Base-by-base conservation (phyloP, 2,113 vertebrate genomes). In the Anoura caudifer region DNA sequence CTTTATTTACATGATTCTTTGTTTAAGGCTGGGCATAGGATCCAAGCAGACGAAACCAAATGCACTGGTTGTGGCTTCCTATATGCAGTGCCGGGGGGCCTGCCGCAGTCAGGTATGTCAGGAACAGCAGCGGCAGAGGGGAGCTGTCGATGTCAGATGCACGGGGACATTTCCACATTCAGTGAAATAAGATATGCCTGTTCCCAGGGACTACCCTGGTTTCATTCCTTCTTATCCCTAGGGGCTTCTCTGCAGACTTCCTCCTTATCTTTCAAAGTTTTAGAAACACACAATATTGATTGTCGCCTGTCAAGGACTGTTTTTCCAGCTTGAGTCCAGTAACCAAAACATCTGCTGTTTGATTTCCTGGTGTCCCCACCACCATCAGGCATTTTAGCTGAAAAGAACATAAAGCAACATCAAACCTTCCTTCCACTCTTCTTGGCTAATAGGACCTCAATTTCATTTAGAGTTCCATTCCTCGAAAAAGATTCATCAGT, bases 191-290 rank as follows among this genome's bases (percentile, higher is more conserved):
- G 92, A 67, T 36, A 91, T 38, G 77, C 41, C 77, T 92, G 56
- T 94, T 90, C 83, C n/a, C 28, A 56, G 63, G 36, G 72, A 11
- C 63, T 28, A 2, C 12, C 4, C 6, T 41, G 41, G 22, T 8
- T 54, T 17, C 16, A 7, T 50, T 82, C 94, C 94, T 96, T 94
- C 88, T 91, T 90, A 19, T 59, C 45, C 90, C 17, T 33, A 4
- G 26, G 33, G 61, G 43, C 65, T 87, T 26, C 54, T 45, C 77
- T 82, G 72, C 91, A 96, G 72, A 81, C 84, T 98, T 97, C 90
- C 94, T 93, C 61, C 52, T 94, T 97, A 94, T 93, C 95, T 96
- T 96, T 92, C 77, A 79, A 82, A 92, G 67, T 94, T 88, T 83
- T 90, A 59, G 91, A 96, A 90, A 79, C 65, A 92, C 43, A 91